A percentile compares a stretch with the other conserved stretches of the same genome.
These are phyloP conservation scores for Carapus acus DNA, from an alignment of 2,797 vertebrate species.

Conservation along the genomic window DNA sequence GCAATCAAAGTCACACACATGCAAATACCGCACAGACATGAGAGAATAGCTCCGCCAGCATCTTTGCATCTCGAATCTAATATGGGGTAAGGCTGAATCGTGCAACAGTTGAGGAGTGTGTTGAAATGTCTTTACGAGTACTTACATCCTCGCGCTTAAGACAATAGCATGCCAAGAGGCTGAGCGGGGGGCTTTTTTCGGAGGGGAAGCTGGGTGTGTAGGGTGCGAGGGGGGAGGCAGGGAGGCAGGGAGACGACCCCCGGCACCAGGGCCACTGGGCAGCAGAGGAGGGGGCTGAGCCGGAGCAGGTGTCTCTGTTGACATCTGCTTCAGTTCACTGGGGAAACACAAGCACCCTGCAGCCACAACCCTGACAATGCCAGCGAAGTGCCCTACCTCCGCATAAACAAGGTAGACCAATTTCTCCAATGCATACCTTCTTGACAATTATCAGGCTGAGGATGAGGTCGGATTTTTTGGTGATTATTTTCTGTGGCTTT, in stretches of 20 bases:
- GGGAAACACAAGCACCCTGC: constrained; percentile 64
- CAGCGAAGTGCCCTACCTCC: constrained; percentile 49
- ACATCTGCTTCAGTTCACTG: constrained; percentile 71
- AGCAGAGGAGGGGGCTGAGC: constrained; percentile 59
- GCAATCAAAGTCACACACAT: constrained; percentile 29
- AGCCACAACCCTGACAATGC: constrained; percentile 55
- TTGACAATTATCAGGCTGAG: not conserved
- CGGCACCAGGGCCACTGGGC: too few species aligned
- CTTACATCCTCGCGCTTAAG: constrained; percentile 54
- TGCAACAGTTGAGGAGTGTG: constrained; percentile 23
- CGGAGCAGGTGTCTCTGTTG: constrained; percentile 69
- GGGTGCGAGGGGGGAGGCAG: constrained; percentile 37
- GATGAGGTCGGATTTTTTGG: not conserved
- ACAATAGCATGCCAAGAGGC: constrained; percentile 61
- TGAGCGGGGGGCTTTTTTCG: constrained; percentile 58
- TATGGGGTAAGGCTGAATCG: too few species aligned
- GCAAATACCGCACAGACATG: constrained; percentile 17
- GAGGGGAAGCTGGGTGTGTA: too few species aligned
- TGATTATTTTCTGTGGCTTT: not conserved
- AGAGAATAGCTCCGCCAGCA: not conserved
- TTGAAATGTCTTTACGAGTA: constrained; percentile 47
- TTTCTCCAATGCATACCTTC: constrained; percentile 34
- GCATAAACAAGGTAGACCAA: constrained; percentile 62
- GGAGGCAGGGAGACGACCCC: too few species aligned
- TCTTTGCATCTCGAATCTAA: not conserved